A percentile compares a stretch with the other conserved stretches of the same genome.
These are phyloP conservation scores for Xiphophorus couchianus DNA, from an alignment of 2,113 vertebrate species.

Conservation along the genomic window DNA sequence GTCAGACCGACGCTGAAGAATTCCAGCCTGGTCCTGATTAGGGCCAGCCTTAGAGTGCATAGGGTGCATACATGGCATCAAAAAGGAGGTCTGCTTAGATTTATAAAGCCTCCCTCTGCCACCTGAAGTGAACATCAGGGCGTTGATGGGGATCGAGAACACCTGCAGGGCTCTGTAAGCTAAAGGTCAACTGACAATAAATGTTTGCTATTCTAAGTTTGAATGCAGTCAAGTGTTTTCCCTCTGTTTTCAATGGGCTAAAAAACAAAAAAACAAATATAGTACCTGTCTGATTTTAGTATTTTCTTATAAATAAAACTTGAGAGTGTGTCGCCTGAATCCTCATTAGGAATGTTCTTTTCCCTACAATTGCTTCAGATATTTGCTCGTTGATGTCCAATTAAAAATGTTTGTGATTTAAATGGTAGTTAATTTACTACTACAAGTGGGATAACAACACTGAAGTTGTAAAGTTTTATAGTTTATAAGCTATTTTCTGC, in stretches of 20 bases:
- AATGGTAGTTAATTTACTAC: background rate
- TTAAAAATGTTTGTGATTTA: background rate
- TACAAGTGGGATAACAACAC: background rate
- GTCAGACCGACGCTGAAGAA: conserved; percentile 31
- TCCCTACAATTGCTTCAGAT: background rate
- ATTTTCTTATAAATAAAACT: no score
- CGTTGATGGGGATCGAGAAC: conserved; percentile 41
- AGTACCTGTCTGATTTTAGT: no score
- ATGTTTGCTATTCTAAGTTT: conserved; percentile 52
- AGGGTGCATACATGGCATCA: conserved; percentile 20
- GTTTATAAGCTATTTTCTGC: background rate
- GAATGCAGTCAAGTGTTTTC: conserved; percentile 36
- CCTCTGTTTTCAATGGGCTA: conserved; percentile 30
- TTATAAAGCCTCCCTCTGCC: conserved; percentile 41
- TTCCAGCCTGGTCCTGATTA: conserved; percentile 46
- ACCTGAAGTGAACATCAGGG: conserved; percentile 45
- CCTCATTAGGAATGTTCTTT: background rate
- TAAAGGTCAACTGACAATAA: conserved; percentile 69
- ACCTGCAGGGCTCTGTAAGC: conserved; percentile 44
- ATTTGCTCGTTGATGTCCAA: background rate
- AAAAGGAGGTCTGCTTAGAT: conserved; percentile 29
- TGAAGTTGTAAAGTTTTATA: background rate
- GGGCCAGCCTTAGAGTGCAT: conserved; percentile 47
- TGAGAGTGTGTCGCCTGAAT: background rate
- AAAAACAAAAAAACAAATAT: conserved; percentile 41